phyloP scores from a whole-genome alignment of 1,140 invertebrate species.

The Ganaspis sp. region DNA sequence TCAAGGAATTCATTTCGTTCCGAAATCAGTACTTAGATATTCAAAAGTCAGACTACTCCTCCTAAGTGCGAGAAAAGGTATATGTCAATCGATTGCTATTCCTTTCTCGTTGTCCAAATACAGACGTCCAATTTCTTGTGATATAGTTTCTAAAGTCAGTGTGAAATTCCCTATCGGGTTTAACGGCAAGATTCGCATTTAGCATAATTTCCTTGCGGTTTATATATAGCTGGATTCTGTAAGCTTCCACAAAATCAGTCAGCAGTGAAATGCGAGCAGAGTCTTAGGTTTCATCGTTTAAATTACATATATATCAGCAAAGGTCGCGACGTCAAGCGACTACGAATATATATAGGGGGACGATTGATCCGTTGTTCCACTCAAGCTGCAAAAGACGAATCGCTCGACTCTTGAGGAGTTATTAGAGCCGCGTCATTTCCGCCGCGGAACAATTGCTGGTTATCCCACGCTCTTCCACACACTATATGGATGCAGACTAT shows the following conservation, averaged over 20 bases:
- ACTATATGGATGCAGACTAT: neutral
- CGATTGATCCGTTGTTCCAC: slow-evolving; percentile 33
- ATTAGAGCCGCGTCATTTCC: slow-evolving; percentile 60
- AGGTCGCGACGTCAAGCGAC: neutral
- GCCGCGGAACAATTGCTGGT: slow-evolving; percentile 54
- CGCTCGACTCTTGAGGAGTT: slow-evolving; percentile 47
- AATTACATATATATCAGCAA: neutral
- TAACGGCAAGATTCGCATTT: slow-evolving; percentile 3
- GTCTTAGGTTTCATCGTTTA: neutral
- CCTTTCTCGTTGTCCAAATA: slow-evolving; percentile 27
- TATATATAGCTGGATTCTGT: neutral
- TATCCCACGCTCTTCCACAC: slow-evolving; percentile 51
- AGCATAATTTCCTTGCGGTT: slow-evolving; percentile 2
- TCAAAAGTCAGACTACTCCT: neutral
- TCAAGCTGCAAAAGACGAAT: slow-evolving; percentile 36
- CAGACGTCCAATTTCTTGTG: slow-evolving; percentile 8
- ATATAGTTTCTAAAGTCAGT: slow-evolving; percentile 15
- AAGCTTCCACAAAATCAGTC: neutral
- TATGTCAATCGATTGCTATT: slow-evolving; percentile 25
- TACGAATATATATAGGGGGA: neutral
- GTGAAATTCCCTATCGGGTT: slow-evolving; percentile 4
- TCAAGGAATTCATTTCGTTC: slow-evolving; percentile 7
- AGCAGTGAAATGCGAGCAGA: neutral
- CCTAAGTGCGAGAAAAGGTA: slow-evolving; percentile 7
- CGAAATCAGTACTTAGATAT: slow-evolving; percentile 23